phyloP scores from a whole-genome alignment of 2,113 vertebrate species.

The Tragulus kanchil region DNA sequence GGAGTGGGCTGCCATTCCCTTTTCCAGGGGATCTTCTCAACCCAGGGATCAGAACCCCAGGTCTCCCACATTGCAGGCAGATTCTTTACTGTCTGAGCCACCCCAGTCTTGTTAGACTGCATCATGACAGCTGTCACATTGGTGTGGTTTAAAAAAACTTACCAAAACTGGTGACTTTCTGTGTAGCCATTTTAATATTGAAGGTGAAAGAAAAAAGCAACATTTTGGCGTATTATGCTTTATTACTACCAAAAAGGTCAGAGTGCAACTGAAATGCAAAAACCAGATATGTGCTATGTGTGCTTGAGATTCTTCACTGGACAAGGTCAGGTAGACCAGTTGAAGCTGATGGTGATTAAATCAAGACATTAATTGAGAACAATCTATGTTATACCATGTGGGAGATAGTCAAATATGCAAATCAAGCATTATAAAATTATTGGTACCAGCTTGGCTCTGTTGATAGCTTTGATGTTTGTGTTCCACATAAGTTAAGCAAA shows the following conservation, averaged over 20 bases:
- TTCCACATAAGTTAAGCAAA: not conserved
- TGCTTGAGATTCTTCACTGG: not conserved
- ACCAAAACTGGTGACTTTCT: not conserved
- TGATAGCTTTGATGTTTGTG: not conserved
- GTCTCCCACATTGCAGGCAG: no score
- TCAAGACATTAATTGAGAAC: not conserved
- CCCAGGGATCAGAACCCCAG: no score
- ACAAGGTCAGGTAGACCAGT: not conserved
- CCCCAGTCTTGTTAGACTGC: not conserved
- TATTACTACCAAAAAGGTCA: not conserved
- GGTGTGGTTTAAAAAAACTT: not conserved
- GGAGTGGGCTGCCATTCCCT: no score
- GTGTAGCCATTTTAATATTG: not conserved
- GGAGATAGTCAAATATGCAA: accelerated
- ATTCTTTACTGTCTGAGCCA: no score
- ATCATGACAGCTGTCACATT: not conserved
- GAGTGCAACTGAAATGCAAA: not conserved
- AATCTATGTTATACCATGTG: not conserved
- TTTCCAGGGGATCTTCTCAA: no score
- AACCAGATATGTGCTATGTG: not conserved
- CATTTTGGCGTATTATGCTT: not conserved
- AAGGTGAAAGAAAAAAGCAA: not conserved
- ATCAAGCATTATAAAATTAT: not conserved
- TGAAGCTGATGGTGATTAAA: not conserved
- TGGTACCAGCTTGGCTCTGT: not conserved